Evolutionary conservation across 1,140 invertebrate species (phyloP).

Genomic region (Mactra quadrangularis): DNA sequence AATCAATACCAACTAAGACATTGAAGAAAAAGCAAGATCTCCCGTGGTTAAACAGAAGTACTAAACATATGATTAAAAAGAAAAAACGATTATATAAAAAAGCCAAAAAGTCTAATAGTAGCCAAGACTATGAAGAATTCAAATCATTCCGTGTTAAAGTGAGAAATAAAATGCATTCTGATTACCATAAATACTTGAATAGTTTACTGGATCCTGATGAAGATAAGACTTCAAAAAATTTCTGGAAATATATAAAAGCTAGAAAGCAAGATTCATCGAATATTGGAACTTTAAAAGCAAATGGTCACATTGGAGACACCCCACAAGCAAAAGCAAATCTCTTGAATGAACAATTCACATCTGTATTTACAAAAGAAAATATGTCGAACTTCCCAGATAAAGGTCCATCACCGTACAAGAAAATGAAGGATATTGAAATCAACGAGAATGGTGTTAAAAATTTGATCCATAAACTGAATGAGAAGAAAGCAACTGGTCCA

Average conservation of each 20-base stretch:
- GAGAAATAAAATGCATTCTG: background rate
- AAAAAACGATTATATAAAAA: background rate
- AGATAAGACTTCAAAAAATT: background rate
- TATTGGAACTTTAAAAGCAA: background rate
- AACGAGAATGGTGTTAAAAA: background rate
- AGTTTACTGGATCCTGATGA: background rate
- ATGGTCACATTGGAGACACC: background rate
- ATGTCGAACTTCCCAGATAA: too few species aligned
- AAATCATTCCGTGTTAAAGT: background rate
- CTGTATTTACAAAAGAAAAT: too few species aligned
- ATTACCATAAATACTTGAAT: background rate
- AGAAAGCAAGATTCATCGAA: slow-evolving; percentile 4
- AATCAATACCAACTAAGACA: slow-evolving; percentile 27
- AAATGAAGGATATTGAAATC: background rate
- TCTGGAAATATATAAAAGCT: background rate
- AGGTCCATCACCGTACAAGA: background rate
- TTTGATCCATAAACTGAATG: too few species aligned
- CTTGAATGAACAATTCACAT: slow-evolving; percentile 2
- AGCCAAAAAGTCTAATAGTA: background rate
- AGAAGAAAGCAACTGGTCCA: too few species aligned
- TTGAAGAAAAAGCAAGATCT: slow-evolving; percentile 19
- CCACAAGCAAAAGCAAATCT: background rate
- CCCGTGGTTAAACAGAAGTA: slow-evolving; percentile 46
- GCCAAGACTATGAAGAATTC: background rate
- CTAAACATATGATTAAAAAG: slow-evolving; percentile 5